A percentile compares a stretch with the other conserved stretches of the same genome.
phyloP scores from a whole-genome alignment of 2,888 invertebrate species.

The Lochmaea crataegi region DNA sequence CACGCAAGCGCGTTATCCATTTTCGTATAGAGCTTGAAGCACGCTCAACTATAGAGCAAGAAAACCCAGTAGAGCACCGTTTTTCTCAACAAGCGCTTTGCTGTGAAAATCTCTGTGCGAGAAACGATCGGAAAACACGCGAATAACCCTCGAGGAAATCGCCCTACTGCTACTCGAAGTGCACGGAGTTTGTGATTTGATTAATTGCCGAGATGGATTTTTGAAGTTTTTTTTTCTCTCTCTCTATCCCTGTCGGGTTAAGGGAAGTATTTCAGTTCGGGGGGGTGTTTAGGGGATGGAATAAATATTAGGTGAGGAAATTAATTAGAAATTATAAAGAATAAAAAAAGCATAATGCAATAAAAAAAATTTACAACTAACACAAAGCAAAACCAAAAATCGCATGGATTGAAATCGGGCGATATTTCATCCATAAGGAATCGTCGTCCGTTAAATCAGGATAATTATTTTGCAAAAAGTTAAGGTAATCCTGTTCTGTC shows the following conservation, averaged over 20 bases:
- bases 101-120: conserved; percentile 13
- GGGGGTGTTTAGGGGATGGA: conserved; percentile 1
- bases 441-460: too few species aligned
- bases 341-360: not conserved
- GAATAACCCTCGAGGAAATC: conserved; percentile 32
- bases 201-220: not conserved
- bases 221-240: not conserved
- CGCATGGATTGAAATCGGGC: too few species aligned
- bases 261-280: not conserved
- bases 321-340: not conserved
- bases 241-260: not conserved
- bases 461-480: too few species aligned
- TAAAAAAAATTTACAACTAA: too few species aligned
- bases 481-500: too few species aligned
- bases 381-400: too few species aligned
- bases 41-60: conserved; percentile 33
- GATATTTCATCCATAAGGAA: too few species aligned
- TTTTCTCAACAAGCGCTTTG: conserved; percentile 40
- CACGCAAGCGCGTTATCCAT: conserved; percentile 31
- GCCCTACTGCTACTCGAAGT: not conserved
- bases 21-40: conserved; percentile 38
- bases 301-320: not conserved
- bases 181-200: not conserved
- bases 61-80: conserved; percentile 44
- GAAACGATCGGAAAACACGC: conserved; percentile 31